Evolutionary conservation across 1,140 invertebrate species (phyloP).

Genomic region (Brachionus sp.): DNA sequence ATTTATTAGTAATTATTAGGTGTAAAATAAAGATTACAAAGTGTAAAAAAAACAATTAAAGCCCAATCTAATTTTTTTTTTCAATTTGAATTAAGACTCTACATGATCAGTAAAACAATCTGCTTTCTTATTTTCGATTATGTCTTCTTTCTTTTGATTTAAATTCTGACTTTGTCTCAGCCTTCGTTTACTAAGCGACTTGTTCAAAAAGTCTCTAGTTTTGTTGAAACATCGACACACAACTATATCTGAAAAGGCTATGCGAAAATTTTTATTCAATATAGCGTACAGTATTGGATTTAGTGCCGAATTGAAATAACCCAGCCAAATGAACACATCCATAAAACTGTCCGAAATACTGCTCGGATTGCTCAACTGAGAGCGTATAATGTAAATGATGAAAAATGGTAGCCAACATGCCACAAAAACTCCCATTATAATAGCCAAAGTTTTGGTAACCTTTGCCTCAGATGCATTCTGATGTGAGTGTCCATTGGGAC

Average conservation of each 20-base stretch:
- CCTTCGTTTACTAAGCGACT: background rate
- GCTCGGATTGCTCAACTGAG: background rate
- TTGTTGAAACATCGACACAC: slow-evolving; percentile 14
- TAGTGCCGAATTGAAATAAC: slow-evolving; percentile 42
- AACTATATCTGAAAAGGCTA: slow-evolving; percentile 36
- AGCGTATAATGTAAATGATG: slow-evolving; percentile 26
- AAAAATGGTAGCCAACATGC: slow-evolving; percentile 45
- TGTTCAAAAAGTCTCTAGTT: background rate
- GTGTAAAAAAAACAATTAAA: no score
- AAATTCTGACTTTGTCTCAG: background rate
- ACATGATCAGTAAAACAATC: background rate
- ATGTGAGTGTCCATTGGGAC: background rate
- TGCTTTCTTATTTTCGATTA: background rate
- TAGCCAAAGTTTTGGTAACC: slow-evolving; percentile 21
- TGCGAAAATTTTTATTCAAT: slow-evolving; percentile 44
- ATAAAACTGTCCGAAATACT: background rate
- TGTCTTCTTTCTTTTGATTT: background rate
- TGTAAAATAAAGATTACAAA: no score
- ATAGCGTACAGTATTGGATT: slow-evolving; percentile 46
- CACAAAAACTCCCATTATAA: slow-evolving; percentile 40
- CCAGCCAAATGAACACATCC: slow-evolving; percentile 42
- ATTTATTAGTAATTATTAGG: no score
- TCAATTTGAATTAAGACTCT: background rate
- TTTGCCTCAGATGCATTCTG: background rate
- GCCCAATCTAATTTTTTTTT: no score